Evolutionary conservation across 2,113 vertebrate genomes (phyloP).

Genomic region (Silurus asotus): DNA sequence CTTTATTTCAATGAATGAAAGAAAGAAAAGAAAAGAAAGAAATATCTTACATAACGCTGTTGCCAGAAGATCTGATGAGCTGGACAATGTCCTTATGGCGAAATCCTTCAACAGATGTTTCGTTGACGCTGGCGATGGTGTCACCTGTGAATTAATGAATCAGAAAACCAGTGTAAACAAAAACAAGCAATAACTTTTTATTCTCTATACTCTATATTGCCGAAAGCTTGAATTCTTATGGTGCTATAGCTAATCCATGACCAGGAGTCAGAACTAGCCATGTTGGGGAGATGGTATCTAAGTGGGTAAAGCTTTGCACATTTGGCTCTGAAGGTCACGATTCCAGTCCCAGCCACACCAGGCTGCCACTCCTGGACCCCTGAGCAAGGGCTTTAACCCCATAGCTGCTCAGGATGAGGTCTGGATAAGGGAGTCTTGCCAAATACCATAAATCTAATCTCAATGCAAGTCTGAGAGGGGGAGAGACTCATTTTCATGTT

Average conservation of each 20-base stretch:
- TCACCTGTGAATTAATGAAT: constrained; percentile 75
- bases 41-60: constrained; percentile 77
- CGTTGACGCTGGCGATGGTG: constrained; percentile 88
- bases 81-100: constrained; percentile 92
- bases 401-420: no score
- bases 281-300: background rate
- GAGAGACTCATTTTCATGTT: no score
- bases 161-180: constrained; percentile 30
- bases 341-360: no score
- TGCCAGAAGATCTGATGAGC: constrained; percentile 87
- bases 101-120: constrained; percentile 81
- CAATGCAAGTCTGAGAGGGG: no score
- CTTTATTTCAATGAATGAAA: no score
- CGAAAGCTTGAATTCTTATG: background rate
- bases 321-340: no score
- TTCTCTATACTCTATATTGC: background rate
- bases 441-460: no score
- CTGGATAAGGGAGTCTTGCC: no score
- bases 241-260: no score
- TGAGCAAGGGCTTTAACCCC: no score
- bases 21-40: background rate
- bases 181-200: background rate
- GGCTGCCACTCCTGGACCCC: no score
- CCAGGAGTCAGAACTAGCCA: background rate
- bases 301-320: no score